Evolutionary conservation across 2,888 invertebrate genomes (phyloP).

Genomic region (Nasonovia ribisnigri): DNA sequence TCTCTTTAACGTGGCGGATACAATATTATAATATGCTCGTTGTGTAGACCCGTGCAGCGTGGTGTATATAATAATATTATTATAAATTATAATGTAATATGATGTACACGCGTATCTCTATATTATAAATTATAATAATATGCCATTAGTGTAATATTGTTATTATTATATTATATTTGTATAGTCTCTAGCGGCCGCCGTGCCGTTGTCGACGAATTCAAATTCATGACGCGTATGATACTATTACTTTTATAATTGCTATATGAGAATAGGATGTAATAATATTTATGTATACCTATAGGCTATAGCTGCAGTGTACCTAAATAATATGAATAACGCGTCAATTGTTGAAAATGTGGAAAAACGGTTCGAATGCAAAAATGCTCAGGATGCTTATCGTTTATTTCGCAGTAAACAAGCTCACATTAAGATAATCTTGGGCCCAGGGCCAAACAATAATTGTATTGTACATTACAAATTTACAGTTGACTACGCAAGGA

Average conservation of each 20-base stretch:
- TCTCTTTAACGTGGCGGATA: constrained; percentile 1
- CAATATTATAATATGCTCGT: not conserved
- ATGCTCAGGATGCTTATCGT: too few relatives aligned
- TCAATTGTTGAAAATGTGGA: not conserved
- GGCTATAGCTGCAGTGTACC: not conserved
- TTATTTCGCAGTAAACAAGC: not conserved
- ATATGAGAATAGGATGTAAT: not conserved
- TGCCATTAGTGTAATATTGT: not conserved
- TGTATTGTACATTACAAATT: too few relatives aligned
- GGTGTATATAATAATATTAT: not conserved
- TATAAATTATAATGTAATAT: not conserved
- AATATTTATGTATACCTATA: not conserved
- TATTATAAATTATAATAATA: not conserved
- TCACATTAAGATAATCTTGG: too few relatives aligned
- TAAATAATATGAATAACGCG: not conserved
- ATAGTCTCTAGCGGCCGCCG: not conserved
- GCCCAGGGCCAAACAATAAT: too few relatives aligned
- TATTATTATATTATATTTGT: not conserved
- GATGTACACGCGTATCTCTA: not conserved
- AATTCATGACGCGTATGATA: not conserved
- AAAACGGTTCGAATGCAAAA: not conserved
- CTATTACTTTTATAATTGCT: too few relatives aligned
- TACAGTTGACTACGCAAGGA: not conserved
- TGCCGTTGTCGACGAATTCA: not conserved
- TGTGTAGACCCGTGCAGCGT: not conserved